A percentile compares a stretch with the other conserved stretches of the same genome.
Conservation (phyloP, 2,113 vertebrate genomes). For the Entomyzon cyanotis region DNA sequence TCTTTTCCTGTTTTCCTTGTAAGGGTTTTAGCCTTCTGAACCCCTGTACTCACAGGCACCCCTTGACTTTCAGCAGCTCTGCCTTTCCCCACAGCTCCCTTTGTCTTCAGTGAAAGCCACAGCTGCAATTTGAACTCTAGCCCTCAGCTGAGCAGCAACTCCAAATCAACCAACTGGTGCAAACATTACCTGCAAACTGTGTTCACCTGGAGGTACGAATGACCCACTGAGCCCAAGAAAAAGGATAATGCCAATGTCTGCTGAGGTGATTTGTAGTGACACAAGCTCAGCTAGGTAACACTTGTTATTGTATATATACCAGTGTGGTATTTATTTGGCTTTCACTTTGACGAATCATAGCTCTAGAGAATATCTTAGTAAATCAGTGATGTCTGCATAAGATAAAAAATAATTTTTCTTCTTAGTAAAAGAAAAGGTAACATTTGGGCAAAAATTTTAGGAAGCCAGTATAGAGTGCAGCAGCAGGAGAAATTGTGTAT, state of each 20-base stretch:
- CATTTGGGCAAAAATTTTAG: not conserved
- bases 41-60: too few species aligned
- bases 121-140: not conserved
- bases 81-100: not conserved
- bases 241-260: not conserved
- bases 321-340: conserved; percentile 5
- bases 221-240: not conserved
- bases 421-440: not conserved
- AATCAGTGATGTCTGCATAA: not conserved
- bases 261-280: conserved; percentile 6
- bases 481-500: not conserved
- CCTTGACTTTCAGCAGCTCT: not conserved
- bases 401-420: not conserved
- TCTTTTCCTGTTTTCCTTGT: not conserved
- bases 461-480: not conserved
- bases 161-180: not conserved
- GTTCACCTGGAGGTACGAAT: not conserved
- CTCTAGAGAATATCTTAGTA: not conserved
- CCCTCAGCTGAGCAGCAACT: not conserved
- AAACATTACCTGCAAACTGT: not conserved
- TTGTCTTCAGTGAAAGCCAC: not conserved
- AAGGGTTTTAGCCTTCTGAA: not conserved
- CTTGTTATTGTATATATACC: not conserved
- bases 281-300: not conserved
- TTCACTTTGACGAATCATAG: not conserved